A percentile compares a stretch with the other conserved stretches of the same genome.
These are phyloP conservation scores for Eonycteris spelaea DNA, from an alignment of 2,113 vertebrate species.

Conservation along the genomic window DNA sequence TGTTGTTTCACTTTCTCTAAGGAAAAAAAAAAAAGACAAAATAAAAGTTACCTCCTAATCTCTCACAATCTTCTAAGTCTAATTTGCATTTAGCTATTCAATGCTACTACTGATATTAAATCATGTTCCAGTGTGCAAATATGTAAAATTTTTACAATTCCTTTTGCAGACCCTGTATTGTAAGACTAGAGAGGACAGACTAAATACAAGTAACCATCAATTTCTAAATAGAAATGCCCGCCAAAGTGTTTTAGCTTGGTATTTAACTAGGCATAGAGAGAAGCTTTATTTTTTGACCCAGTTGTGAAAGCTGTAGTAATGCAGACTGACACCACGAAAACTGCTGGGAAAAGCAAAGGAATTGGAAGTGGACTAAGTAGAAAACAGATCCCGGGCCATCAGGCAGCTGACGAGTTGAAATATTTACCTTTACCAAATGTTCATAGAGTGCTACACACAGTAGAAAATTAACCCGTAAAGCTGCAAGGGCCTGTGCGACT, in stretches of 20 bases:
- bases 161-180: background rate
- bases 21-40: background rate
- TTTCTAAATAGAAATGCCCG: background rate
- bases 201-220: background rate
- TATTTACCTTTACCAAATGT: background rate
- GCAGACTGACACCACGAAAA: background rate
- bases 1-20: conserved; percentile 56
- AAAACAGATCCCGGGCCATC: background rate
- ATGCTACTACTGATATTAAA: background rate
- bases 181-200: background rate
- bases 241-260: background rate
- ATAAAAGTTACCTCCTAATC: conserved; percentile 14
- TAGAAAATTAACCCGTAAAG: background rate
- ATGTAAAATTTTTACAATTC: background rate
- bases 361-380: background rate
- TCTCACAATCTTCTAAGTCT: background rate
- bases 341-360: background rate
- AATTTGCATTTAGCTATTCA: conserved; percentile 6
- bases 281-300: background rate
- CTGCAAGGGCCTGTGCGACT: background rate
- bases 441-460: background rate
- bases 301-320: background rate
- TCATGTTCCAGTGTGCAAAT: background rate
- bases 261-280: background rate
- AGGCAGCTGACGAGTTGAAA: background rate